A percentile compares a stretch with the other conserved stretches of the same genome.
These are phyloP conservation scores for Seriola aureovittata DNA, from an alignment of 2,113 vertebrate genomes.

Conservation along the genomic window DNA sequence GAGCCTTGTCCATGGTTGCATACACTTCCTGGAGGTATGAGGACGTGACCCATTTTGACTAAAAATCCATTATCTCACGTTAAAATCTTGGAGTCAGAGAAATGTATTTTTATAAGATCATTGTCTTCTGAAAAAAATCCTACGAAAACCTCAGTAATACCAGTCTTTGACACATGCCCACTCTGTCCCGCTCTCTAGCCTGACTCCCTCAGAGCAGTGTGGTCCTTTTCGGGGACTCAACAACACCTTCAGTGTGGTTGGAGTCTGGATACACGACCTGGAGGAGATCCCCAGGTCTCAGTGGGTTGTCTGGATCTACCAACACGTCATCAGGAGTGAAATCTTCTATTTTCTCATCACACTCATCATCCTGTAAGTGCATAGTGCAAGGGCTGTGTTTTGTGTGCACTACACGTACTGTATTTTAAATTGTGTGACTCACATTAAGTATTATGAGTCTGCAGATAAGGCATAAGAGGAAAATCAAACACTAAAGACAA, in stretches of 20 bases:
- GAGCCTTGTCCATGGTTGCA: slow-evolving; percentile 87
- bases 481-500: no score
- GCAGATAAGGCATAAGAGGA: no score
- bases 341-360: slow-evolving; percentile 93
- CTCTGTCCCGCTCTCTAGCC: slow-evolving; percentile 72
- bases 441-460: no score
- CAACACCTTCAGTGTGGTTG: slow-evolving; percentile 84
- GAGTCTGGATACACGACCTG: slow-evolving; percentile 85
- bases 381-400: neutral
- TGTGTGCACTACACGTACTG: neutral
- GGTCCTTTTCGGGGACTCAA: slow-evolving; percentile 91
- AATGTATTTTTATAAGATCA: neutral
- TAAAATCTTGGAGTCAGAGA: neutral
- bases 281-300: slow-evolving; percentile 43
- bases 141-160: neutral
- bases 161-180: neutral
- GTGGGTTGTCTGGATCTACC: slow-evolving; percentile 92
- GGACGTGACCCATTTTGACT: neutral
- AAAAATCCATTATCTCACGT: neutral
- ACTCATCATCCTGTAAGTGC: slow-evolving; percentile 88
- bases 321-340: slow-evolving; percentile 88
- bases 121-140: neutral
- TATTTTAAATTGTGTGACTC: no score
- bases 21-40: slow-evolving; percentile 93
- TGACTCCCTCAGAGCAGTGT: slow-evolving; percentile 89